Percentiles rank a stretch among this genome's conserved stretches.
phyloP scores from a whole-genome alignment of 2,888 invertebrate species.

The Labia minor region DNA sequence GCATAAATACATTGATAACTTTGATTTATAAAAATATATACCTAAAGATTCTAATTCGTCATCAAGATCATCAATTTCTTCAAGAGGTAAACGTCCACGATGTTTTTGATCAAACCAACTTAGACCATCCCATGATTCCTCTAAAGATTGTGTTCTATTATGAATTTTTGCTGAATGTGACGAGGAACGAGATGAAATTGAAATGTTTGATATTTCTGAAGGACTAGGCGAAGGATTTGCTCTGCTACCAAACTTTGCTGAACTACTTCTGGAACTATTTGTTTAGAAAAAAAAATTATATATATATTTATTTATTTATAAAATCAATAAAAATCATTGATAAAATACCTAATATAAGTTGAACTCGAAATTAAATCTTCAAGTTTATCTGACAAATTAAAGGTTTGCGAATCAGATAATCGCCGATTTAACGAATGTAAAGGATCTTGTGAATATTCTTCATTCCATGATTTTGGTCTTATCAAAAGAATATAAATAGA shows the following conservation, averaged over 20 bases:
- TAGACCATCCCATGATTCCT: constrained; percentile 33
- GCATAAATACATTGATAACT: too few species aligned
- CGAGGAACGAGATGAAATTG: background rate
- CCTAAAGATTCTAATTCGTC: background rate
- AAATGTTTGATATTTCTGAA: background rate
- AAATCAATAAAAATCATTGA: too few species aligned
- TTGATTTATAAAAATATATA: too few species aligned
- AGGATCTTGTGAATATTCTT: background rate
- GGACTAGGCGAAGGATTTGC: background rate
- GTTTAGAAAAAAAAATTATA: too few species aligned
- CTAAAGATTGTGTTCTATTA: constrained; percentile 25
- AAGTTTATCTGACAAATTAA: background rate
- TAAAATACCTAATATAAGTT: background rate
- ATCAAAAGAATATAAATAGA: constrained; percentile 14
- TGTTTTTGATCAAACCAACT: constrained; percentile 31
- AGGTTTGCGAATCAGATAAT: background rate
- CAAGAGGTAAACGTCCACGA: constrained; percentile 30
- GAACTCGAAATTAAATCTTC: background rate
- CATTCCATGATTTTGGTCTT: constrained; percentile 23
- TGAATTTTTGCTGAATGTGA: background rate
- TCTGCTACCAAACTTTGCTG: background rate
- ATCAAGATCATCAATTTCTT: constrained; percentile 21
- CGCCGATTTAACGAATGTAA: background rate
- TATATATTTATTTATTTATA: too few species aligned
- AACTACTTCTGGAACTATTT: background rate